Base-by-base conservation (phyloP, 2,797 vertebrate species). In the Propithecus deckenii region DNA sequence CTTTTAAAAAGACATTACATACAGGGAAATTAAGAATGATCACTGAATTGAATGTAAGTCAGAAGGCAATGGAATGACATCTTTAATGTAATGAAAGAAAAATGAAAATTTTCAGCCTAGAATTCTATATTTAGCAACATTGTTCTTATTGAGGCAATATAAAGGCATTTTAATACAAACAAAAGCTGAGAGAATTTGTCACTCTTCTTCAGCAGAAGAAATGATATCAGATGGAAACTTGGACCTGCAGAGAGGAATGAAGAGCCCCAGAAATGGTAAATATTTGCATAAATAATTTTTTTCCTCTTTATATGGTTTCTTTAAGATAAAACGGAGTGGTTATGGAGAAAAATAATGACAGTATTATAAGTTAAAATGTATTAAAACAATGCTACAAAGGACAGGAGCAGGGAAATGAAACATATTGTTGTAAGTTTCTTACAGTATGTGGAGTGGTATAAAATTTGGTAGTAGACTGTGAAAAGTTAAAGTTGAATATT, bases 401-500 rank as follows among this genome's bases (percentile, higher is more conserved):
- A 52, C 13, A 84, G 28, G 15, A 61, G 6, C 25, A 61, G 28
- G n/a, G 20, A 84, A 81, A 80, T 0, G 6, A 57, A 89, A 38
- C 63, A 52, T 12, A 65, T 59, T 55, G 5, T 71, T 95, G 11
- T 63, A 78, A 65, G 17, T 55, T 74, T 86, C 35, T 80, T 48
- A 65, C 23, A 30, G 63, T 43, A 7, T 75, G 12, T 18, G 11
- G 61, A 81, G 7, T 46, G 4, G 7, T 74, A 32, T 52, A 86
- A 74, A 80, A 86, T 81, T 92, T 80, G 41, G 59, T 80, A 8
- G 13, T 52, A 46, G 43, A 63, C 4, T 75, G 8, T n/a, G 23
- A 92, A 84, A 96, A 89, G 9, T 20, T 92, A 38, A 76, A 74
- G 22, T 79, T 90, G 69, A 23, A 67, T 86, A 43, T 79, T 92